Percentiles rank a stretch among this genome's conserved stretches.
phyloP scores from a whole-genome alignment of 2,113 vertebrate species.

The Lepus europaeus region DNA sequence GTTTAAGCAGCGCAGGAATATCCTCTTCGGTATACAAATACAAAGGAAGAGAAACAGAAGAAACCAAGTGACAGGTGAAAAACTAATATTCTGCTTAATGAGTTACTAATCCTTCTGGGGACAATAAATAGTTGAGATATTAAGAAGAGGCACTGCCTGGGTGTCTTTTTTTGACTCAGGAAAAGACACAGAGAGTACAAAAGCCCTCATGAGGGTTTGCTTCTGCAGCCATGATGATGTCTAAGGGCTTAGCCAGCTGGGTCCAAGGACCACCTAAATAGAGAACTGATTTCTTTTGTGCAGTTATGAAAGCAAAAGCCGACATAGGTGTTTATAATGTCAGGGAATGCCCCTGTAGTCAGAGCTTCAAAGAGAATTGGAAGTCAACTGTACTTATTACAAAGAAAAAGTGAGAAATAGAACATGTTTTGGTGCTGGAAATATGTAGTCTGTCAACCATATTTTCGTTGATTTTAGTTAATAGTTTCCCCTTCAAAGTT shows the following conservation, averaged over 20 bases:
- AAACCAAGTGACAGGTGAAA: constrained; percentile 40
- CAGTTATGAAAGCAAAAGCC: constrained; percentile 31
- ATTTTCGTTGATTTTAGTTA: constrained; percentile 17
- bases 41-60: constrained; percentile 55
- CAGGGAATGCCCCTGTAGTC: neutral
- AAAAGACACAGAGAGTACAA: neutral
- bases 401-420: constrained; percentile 49
- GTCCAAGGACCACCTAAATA: neutral
- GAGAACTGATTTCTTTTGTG: neutral
- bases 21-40: constrained; percentile 20
- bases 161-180: constrained; percentile 43
- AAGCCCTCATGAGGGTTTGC: neutral
- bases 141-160: neutral
- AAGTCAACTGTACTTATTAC: constrained; percentile 9
- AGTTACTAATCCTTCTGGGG: constrained; percentile 43
- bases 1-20: neutral
- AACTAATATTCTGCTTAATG: constrained; percentile 50
- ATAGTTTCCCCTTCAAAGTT: neutral
- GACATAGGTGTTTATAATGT: constrained; percentile 5
- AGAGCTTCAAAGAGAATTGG: constrained; percentile 68
- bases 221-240: neutral
- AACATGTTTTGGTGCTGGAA: constrained; percentile 25
- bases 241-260: neutral
- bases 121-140: constrained; percentile 37
- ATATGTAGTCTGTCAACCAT: neutral